Percentiles rank a stretch among this genome's conserved stretches.
Evolutionary conservation across 92 coral and sea anemone genomes (phyloP).

Genomic region (Virgularia gustaviana): DNA sequence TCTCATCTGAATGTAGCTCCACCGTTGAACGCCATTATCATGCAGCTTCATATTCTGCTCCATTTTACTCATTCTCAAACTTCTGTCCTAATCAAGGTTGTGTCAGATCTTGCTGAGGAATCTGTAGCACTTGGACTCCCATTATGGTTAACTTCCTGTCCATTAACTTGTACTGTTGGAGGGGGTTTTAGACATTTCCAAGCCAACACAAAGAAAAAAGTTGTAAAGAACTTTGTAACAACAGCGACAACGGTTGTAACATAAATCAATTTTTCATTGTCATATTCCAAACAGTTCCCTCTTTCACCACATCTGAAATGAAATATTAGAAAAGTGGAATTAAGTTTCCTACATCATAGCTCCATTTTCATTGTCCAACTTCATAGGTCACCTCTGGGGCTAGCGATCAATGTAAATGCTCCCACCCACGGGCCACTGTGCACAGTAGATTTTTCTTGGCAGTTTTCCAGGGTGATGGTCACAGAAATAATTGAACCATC

Average conservation of each 20-base stretch:
- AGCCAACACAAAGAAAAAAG: constrained; percentile 11
- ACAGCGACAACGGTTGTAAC: constrained; percentile 23
- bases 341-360: too few relatives aligned
- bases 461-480: too few relatives aligned
- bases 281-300: constrained; percentile 63
- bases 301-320: constrained; percentile 52
- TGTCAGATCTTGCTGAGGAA: not conserved
- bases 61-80: not conserved
- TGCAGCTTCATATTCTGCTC: too few relatives aligned
- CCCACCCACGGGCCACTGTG: too few relatives aligned
- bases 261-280: constrained; percentile 29
- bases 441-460: too few relatives aligned
- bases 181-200: constrained; percentile 16
- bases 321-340: not conserved
- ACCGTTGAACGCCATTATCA: too few relatives aligned
- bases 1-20: too few relatives aligned
- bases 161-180: not conserved
- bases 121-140: not conserved
- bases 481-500: not conserved
- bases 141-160: not conserved
- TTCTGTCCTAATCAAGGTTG: not conserved
- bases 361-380: too few relatives aligned
- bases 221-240: constrained; percentile 19
- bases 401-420: too few relatives aligned
- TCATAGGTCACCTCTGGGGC: too few relatives aligned